phyloP scores from a whole-genome alignment of 2,113 vertebrate species.

The Oreochromis tanganicae region DNA sequence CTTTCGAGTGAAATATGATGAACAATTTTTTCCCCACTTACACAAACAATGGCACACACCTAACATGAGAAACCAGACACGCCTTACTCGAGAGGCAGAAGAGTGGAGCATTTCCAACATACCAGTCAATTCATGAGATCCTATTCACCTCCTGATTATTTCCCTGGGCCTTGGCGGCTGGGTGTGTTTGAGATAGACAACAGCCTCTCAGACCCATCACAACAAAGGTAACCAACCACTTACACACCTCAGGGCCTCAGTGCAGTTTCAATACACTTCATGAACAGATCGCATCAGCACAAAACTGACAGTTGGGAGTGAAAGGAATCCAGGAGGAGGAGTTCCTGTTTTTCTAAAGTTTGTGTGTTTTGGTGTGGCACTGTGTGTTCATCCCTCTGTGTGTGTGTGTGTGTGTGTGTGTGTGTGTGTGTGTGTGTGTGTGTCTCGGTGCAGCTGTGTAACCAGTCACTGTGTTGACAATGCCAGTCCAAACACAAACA shows the following conservation, averaged over 20 bases:
- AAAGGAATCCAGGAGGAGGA: constrained; percentile 20
- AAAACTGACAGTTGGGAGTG: constrained; percentile 15
- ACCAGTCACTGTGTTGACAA: constrained; percentile 45
- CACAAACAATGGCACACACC: not conserved
- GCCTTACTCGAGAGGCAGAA: constrained; percentile 26
- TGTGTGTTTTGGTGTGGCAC: constrained; percentile 44
- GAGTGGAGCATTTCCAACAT: constrained; percentile 27
- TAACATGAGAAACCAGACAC: constrained; percentile 50
- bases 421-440: not conserved
- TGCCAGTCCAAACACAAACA: constrained; percentile 61
- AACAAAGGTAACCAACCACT: constrained; percentile 43
- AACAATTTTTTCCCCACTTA: not conserved
- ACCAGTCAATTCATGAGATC: constrained; percentile 28
- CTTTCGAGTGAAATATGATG: not conserved
- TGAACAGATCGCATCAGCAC: not conserved
- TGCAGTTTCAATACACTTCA: constrained; percentile 20
- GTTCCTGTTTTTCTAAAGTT: constrained; percentile 31
- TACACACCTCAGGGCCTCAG: constrained; percentile 44
- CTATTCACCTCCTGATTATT: constrained; percentile 31
- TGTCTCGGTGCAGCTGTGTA: constrained; percentile 53
- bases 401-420: constrained; percentile 3
- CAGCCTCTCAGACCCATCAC: constrained; percentile 27
- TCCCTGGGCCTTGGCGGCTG: constrained; percentile 14
- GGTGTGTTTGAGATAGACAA: constrained; percentile 44
- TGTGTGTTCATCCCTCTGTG: constrained; percentile 8